These are phyloP conservation scores for Lordiphosa stackelbergi DNA, from an alignment of 1,140 invertebrate species.

Conservation along the genomic window DNA sequence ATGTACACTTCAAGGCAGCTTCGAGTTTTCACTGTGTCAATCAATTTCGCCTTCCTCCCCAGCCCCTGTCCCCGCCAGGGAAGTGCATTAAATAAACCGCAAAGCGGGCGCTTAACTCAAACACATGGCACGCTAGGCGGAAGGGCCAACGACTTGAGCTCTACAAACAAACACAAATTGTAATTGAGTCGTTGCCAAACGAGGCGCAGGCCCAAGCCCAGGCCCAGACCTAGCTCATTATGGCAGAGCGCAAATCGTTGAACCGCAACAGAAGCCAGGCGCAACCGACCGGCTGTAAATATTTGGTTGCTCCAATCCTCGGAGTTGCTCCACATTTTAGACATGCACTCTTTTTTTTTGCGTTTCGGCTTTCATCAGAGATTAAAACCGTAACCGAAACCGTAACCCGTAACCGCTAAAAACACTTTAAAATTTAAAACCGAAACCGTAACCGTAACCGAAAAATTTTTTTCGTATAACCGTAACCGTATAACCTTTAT, in stretches of 20 bases:
- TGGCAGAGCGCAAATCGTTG: slow-evolving; percentile 27
- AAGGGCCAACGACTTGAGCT: slow-evolving; percentile 34
- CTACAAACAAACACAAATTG: slow-evolving; percentile 48
- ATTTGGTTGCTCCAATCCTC: slow-evolving; percentile 26
- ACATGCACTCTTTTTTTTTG: background rate
- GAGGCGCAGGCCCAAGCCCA: slow-evolving; percentile 3
- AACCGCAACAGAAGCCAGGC: slow-evolving; percentile 37
- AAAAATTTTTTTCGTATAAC: too few species aligned
- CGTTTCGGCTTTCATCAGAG: background rate
- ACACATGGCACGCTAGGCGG: slow-evolving; percentile 25
- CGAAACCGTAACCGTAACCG: too few species aligned
- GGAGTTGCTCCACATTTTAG: slow-evolving; percentile 18
- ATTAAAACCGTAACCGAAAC: too few species aligned
- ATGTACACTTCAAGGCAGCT: slow-evolving; percentile 53
- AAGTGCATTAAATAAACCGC: slow-evolving; percentile 70
- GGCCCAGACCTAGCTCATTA: slow-evolving; percentile 44
- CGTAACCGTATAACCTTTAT: too few species aligned
- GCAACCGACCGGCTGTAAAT: slow-evolving; percentile 46
- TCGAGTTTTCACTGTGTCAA: slow-evolving; percentile 50
- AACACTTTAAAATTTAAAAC: too few species aligned
- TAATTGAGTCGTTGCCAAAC: slow-evolving; percentile 54
- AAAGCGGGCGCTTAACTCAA: slow-evolving; percentile 64
- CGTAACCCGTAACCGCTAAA: too few species aligned
- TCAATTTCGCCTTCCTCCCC: slow-evolving; percentile 33
- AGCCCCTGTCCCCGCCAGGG: slow-evolving; percentile 10